These are phyloP conservation scores for Copsychus sechellarum DNA, from an alignment of 2,113 vertebrate genomes.

Conservation along the genomic window DNA sequence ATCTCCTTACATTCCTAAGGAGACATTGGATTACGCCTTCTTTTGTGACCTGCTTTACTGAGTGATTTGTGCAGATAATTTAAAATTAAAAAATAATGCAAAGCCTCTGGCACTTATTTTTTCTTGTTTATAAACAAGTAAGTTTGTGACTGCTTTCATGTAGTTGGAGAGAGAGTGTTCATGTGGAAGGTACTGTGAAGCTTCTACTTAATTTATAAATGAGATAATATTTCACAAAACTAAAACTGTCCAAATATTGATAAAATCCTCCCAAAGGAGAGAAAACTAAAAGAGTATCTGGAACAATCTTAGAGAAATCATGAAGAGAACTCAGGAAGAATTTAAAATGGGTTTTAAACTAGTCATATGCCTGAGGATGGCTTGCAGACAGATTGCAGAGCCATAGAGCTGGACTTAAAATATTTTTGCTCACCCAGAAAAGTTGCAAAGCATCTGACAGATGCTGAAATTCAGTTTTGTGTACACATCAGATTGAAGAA, in stretches of 20 bases:
- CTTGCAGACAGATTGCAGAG: neutral
- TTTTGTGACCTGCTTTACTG: neutral
- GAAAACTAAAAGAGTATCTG: neutral
- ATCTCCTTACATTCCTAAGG: neutral
- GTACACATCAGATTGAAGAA: neutral
- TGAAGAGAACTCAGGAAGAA: neutral
- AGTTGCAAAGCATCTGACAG: neutral
- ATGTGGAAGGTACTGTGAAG: neutral
- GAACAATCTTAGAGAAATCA: neutral
- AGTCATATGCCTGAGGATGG: neutral
- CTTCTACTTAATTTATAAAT: neutral
- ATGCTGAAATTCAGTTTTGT: neutral
- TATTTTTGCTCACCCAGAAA: neutral
- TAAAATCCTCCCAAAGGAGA: neutral
- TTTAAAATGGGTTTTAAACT: neutral
- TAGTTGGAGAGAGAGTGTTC: neutral
- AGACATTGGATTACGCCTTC: accelerated
- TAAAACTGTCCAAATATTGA: neutral
- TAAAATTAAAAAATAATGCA: neutral
- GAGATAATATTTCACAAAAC: neutral
- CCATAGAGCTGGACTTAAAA: neutral
- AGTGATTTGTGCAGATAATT: neutral
- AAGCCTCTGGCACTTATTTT: neutral
- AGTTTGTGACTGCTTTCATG: neutral
- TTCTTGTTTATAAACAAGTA: neutral